A percentile compares a stretch with the other conserved stretches of the same genome.
Conservation (phyloP, 2,797 vertebrate species). For the Etheostoma nigrum region DNA sequence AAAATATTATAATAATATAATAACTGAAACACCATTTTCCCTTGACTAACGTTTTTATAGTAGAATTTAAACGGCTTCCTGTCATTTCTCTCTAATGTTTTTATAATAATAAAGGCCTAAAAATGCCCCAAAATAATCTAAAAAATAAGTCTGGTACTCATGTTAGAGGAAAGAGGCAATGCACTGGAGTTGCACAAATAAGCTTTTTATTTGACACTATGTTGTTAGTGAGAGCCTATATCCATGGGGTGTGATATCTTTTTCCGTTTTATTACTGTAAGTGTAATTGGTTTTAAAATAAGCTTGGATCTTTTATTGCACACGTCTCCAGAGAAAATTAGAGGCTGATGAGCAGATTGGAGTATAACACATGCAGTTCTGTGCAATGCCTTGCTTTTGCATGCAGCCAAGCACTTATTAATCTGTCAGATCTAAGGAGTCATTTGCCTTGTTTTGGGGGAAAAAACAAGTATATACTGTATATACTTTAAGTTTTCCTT, state of each 20-base stretch:
- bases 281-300: constrained; percentile 24
- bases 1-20: neutral
- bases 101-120: neutral
- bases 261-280: constrained; percentile 3
- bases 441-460: constrained; percentile 2
- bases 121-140: too few relatives aligned
- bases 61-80: neutral
- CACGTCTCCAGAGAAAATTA: constrained; percentile 3
- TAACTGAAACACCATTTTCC: neutral
- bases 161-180: neutral
- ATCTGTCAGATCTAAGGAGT: constrained; percentile 3
- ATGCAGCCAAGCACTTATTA: constrained; percentile 7
- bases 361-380: constrained; percentile 1
- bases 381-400: constrained; percentile 10
- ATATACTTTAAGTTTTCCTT: neutral
- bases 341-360: constrained; percentile 7
- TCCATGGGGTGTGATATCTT: constrained; percentile 3
- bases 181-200: neutral
- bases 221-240: neutral
- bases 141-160: neutral
- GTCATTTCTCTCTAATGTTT: neutral
- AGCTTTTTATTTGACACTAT: neutral
- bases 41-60: neutral
- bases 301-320: constrained; percentile 2
- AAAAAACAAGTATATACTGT: neutral